phyloP scores from a whole-genome alignment of 1,140 invertebrate genomes.

The Anastatus disparis region DNA sequence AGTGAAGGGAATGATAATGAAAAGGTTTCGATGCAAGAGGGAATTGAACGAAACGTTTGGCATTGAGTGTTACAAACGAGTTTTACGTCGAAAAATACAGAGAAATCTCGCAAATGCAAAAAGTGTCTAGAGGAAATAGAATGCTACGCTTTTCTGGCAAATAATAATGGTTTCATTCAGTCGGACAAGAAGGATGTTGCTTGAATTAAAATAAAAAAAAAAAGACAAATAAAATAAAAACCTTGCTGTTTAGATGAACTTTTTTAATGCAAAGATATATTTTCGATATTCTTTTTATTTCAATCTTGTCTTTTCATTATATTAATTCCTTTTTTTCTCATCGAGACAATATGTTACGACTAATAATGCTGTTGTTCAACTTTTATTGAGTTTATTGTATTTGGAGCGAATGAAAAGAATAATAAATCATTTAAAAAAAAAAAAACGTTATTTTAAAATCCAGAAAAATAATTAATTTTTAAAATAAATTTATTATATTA shows the following conservation, averaged over 20 bases:
- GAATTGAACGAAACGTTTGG: constrained; percentile 31
- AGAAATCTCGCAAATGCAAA: constrained; percentile 21
- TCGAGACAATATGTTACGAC: too few species aligned
- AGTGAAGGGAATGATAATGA: constrained; percentile 34
- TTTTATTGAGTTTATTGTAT: too few species aligned
- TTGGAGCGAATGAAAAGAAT: too few species aligned
- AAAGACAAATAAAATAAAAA: too few species aligned
- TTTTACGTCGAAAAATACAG: neutral
- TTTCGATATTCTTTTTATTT: too few species aligned
- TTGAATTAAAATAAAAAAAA: too few species aligned
- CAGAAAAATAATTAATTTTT: too few species aligned
- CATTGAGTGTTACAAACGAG: constrained; percentile 36
- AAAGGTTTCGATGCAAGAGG: constrained; percentile 29
- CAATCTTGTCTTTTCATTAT: constrained; percentile 11
- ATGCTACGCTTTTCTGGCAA: constrained; percentile 8
- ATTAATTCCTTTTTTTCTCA: too few species aligned
- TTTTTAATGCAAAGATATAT: constrained; percentile 5
- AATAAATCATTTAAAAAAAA: too few species aligned
- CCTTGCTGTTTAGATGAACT: neutral
- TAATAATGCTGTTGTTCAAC: too few species aligned
- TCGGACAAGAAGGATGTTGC: neutral
- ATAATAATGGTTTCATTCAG: constrained; percentile 22
- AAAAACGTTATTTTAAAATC: too few species aligned
- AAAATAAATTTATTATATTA: too few species aligned
- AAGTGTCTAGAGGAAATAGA: constrained; percentile 15